Evolutionary conservation across 53 echinoderm and acorn worm species (phyloP).

Genomic region (Temnopleurus reevesii): DNA sequence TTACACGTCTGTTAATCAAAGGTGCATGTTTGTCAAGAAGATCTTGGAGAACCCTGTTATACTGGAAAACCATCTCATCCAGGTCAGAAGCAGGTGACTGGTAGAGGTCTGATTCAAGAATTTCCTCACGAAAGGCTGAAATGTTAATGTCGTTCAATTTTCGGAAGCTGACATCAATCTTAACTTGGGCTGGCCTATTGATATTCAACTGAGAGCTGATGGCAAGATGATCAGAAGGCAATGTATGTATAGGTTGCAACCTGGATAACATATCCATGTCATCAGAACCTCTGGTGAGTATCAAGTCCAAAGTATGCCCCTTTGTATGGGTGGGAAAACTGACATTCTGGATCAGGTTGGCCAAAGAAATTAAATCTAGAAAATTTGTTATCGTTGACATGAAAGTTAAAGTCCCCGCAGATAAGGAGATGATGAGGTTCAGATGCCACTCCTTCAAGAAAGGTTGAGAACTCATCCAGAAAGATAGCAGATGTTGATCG

Average conservation of each 20-base stretch:
- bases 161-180: neutral
- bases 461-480: constrained; percentile 50
- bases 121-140: constrained; percentile 31
- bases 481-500: constrained; percentile 16
- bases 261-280: neutral
- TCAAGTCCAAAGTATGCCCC: constrained; percentile 57
- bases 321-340: constrained; percentile 47
- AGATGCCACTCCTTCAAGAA: constrained; percentile 32
- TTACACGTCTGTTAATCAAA: neutral
- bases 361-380: constrained; percentile 36
- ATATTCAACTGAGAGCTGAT: constrained; percentile 2
- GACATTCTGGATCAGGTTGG: constrained; percentile 25
- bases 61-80: constrained; percentile 11
- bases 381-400: constrained; percentile 44
- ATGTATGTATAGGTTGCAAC: neutral
- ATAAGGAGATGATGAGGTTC: constrained; percentile 42
- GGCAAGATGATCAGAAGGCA: constrained; percentile 54
- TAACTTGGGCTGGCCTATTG: neutral
- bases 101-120: constrained; percentile 33
- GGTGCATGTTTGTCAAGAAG: constrained; percentile 53
- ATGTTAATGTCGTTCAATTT: constrained; percentile 41
- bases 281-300: constrained; percentile 41
- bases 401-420: constrained; percentile 61
- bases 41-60: constrained; percentile 6
- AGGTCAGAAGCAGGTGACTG: constrained; percentile 33